phyloP scores from a whole-genome alignment of 2,888 invertebrate genomes.

The Stratiomys singularior region DNA sequence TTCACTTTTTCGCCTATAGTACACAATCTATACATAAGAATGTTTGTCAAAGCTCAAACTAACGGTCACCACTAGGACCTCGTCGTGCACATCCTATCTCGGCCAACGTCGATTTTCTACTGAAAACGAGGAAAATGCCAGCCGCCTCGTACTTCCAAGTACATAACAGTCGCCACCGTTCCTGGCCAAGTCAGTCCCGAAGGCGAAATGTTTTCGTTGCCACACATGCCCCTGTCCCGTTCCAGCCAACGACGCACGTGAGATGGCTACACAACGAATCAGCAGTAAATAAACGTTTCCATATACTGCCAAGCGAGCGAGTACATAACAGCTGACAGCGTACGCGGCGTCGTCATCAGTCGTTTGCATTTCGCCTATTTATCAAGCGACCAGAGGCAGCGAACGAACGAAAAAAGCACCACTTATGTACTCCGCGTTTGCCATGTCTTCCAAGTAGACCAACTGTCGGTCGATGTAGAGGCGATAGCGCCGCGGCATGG shows the following conservation, averaged over 20 bases:
- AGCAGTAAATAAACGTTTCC: not conserved
- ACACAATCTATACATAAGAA: not conserved
- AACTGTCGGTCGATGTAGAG: not conserved
- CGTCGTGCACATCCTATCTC: conserved; percentile 10
- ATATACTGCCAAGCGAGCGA: not conserved
- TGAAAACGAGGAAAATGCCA: conserved; percentile 29
- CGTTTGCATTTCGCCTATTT: conserved; percentile 20
- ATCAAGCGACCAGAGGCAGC: not conserved
- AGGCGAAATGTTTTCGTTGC: conserved; percentile 28
- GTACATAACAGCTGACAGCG: conserved; percentile 38
- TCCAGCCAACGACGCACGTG: not conserved
- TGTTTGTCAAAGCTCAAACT: not conserved
- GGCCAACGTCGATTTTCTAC: conserved; percentile 30
- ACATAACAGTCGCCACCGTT: conserved; percentile 24
- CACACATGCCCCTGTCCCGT: not conserved
- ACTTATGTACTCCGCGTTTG: conserved; percentile 14
- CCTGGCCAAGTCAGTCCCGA: conserved; percentile 11
- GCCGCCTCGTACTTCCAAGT: conserved; percentile 17
- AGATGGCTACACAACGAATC: not conserved
- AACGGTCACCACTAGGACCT: not conserved
- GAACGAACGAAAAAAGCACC: conserved; percentile 20
- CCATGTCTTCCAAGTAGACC: not conserved
- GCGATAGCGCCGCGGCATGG: not conserved
- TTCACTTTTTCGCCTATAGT: not conserved
- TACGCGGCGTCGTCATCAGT: conserved; percentile 29